Conservation (phyloP, 2,888 invertebrate species). For the Sinodicranocentrus sp. region DNA sequence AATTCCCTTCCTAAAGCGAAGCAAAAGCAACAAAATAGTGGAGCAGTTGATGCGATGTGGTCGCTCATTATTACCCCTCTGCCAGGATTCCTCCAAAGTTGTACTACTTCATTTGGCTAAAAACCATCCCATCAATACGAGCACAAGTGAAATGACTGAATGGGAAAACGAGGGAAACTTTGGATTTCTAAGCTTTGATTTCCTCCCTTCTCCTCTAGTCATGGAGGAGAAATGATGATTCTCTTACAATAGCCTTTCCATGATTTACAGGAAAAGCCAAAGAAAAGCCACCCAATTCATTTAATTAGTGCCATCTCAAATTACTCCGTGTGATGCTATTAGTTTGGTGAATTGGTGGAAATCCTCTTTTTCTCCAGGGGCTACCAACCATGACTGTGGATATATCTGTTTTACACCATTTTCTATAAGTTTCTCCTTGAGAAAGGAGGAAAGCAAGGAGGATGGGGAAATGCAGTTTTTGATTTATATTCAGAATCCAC, state of each 20-base stretch:
- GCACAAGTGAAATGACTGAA: constrained; percentile 23
- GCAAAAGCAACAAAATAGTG: constrained; percentile 20
- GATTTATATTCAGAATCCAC: not conserved
- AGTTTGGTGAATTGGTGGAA: not conserved
- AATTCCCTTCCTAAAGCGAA: not conserved
- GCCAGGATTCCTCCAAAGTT: constrained; percentile 8
- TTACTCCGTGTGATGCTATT: constrained; percentile 44
- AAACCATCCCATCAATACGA: constrained; percentile 42
- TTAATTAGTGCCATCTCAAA: constrained; percentile 59
- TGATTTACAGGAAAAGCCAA: constrained; percentile 46
- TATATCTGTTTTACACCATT: no score
- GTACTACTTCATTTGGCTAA: constrained; percentile 37
- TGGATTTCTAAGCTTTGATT: constrained; percentile 48
- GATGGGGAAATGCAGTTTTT: not conserved
- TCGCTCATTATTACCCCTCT: constrained; percentile 38
- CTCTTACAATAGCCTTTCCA: not conserved
- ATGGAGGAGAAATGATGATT: constrained; percentile 1
- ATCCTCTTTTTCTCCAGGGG: no score
- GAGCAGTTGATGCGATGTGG: constrained; percentile 40
- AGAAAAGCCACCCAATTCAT: constrained; percentile 54
- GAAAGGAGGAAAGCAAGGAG: no score
- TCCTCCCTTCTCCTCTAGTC: not conserved
- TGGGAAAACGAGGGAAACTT: constrained; percentile 29
- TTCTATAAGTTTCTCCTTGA: no score
- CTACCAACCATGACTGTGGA: no score